Evolutionary conservation across 2,888 invertebrate genomes (phyloP), one percentile per base, ranked within the genome.

Genomic region (Lepetodrilus schrolli): DNA sequence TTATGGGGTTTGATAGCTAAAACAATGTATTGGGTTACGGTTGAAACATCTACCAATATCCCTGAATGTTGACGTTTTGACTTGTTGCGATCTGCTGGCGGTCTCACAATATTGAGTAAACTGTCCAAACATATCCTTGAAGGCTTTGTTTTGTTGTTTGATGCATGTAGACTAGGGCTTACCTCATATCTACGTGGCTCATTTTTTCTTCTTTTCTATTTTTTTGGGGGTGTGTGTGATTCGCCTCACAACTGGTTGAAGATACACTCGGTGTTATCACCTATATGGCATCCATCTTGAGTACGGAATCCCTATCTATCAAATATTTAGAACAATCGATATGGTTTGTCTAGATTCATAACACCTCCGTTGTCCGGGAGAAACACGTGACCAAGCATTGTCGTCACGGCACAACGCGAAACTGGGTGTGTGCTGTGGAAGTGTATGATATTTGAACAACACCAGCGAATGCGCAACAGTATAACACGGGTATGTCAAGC

Each of bases 331-430:
- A 17, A 30, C 58, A 30, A 58, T 58, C 58, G 34, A 58, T 58
- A n/a, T 17, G 34, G 34, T 58, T 58, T 58, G 58, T 66, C 38
- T 66, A 37, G 38, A 37, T 38, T 38, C 74, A 70, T 72, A 77
- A 72, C 66, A 66, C 17, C 43, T 69, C 23, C 75, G 84, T 84
- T 80, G 83, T 80, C 83, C 79, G 78, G 84, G 86, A 80, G 79
- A 81, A 73, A 82, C 86, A 86, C 83, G 84, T 86, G 86, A 86
- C 74, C 83, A 84, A 86, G 82, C 82, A 80, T 75, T 78, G 49
- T 72, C 75, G 70, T 76, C 72, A 79, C 66, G 50, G 48, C 78
- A 80, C 75, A 21, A 20, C 17, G 17, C n/a, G 8, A 37, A 66
- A 38, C 58, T 58, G 26, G 58, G 58, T 58, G 26, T 34, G 30